Conservation (phyloP, 1,140 invertebrate genomes). For the Triops cancriformis region DNA sequence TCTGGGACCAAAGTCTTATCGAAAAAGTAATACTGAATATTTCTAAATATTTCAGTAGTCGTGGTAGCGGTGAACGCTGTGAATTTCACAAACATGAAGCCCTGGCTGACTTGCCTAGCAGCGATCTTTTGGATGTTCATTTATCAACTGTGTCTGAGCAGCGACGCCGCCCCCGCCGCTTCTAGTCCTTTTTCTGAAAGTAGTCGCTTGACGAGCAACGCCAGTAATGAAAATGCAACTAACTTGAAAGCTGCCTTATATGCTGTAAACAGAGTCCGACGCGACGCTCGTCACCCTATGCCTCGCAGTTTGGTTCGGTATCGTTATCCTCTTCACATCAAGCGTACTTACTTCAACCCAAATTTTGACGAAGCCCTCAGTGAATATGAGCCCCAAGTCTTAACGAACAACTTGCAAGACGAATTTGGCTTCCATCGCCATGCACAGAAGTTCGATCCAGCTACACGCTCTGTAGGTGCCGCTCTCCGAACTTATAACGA, state of each 20-base stretch:
- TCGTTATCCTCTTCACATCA: slow-evolving; percentile 21
- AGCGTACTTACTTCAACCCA: slow-evolving; percentile 17
- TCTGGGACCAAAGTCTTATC: too few species aligned
- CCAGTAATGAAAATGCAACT: not conserved
- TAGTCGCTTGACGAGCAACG: not conserved
- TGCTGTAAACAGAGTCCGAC: slow-evolving; percentile 15
- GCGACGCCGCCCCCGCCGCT: not conserved
- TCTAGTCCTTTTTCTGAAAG: not conserved
- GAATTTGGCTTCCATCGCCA: not conserved
- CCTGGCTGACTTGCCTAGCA: not conserved
- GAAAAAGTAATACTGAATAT: too few species aligned
- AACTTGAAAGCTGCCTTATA: slow-evolving; percentile 22
- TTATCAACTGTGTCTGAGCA: not conserved
- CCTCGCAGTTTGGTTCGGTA: slow-evolving; percentile 10
- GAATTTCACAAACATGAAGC: not conserved
- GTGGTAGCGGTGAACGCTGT: not conserved
- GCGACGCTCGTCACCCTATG: slow-evolving; percentile 10
- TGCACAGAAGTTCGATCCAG: not conserved
- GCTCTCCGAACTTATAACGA: not conserved
- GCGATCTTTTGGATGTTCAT: not conserved
- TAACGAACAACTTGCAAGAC: not conserved
- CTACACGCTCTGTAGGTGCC: not conserved
- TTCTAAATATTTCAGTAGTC: not conserved
- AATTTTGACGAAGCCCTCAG: not conserved
- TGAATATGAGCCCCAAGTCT: not conserved